Percentiles rank a stretch among this genome's conserved stretches.
These are phyloP conservation scores for Pelecanoides urinatrix DNA, from an alignment of 2,113 vertebrate species.

Conservation along the genomic window DNA sequence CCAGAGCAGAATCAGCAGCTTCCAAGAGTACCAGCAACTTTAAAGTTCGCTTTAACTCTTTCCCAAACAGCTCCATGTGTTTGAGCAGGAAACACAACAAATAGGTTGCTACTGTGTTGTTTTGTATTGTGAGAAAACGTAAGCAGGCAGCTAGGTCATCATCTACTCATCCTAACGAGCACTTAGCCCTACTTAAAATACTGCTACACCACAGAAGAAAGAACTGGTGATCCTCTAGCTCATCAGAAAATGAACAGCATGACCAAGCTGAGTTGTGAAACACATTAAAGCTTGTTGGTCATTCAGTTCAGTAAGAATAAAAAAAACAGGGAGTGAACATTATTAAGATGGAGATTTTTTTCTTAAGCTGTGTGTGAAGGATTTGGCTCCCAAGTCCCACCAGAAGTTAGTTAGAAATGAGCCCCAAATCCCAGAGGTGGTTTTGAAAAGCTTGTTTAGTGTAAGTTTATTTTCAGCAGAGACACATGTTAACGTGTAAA, in stretches of 20 bases:
- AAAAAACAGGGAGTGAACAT: accelerated
- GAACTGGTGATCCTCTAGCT: neutral
- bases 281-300: neutral
- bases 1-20: neutral
- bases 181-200: neutral
- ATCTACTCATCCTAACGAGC: neutral
- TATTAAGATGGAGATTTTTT: neutral
- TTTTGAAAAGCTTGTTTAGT: neutral
- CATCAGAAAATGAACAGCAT: neutral
- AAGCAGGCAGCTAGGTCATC: neutral
- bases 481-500: neutral
- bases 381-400: neutral
- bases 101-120: neutral
- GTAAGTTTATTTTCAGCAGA: neutral
- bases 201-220: neutral
- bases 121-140: neutral
- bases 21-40: neutral
- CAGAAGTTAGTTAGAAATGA: neutral
- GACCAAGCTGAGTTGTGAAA: neutral
- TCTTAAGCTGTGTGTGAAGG: neutral
- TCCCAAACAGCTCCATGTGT: neutral
- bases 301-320: neutral
- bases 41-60: neutral
- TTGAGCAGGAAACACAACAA: neutral
- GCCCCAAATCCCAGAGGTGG: neutral